Evolutionary conservation across 2,888 invertebrate species (phyloP).

Genomic region (Cheilosia impressa): DNA sequence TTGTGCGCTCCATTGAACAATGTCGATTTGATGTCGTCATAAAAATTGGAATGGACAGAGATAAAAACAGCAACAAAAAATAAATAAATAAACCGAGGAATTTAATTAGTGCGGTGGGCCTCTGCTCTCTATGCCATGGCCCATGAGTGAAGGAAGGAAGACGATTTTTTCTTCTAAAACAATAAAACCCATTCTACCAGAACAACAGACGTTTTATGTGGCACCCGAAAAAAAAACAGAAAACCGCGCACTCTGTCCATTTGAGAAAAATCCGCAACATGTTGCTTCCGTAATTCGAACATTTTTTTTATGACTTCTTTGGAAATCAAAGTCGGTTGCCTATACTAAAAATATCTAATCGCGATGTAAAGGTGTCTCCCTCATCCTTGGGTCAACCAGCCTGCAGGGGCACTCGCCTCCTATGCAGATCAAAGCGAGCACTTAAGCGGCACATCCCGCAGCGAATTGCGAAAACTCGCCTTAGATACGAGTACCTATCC

Average conservation of each 20-base stretch:
- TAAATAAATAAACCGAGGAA: conserved; percentile 1
- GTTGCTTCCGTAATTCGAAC: conserved; percentile 70
- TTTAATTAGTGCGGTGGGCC: conserved; percentile 36
- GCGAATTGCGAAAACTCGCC: conserved; percentile 64
- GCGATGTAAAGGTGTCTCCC: conserved; percentile 20
- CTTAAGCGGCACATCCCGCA: conserved; percentile 31
- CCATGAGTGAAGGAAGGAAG: conserved; percentile 27
- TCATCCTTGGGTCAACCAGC: conserved; percentile 50
- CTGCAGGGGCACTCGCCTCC: neutral
- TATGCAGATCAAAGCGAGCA: conserved; percentile 62
- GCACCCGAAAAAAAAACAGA: neutral
- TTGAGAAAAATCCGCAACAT: conserved; percentile 55
- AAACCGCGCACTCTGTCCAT: neutral
- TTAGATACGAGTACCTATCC: conserved; percentile 24
- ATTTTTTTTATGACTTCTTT: conserved; percentile 54
- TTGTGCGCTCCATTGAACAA: conserved; percentile 66
- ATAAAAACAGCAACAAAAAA: conserved; percentile 17
- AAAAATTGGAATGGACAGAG: conserved; percentile 17
- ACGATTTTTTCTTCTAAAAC: neutral
- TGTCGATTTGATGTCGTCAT: conserved; percentile 36
- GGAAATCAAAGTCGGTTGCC: conserved; percentile 52
- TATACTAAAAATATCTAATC: conserved; percentile 29
- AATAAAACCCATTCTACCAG: conserved; percentile 58
- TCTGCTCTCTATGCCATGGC: neutral
- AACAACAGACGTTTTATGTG: conserved; percentile 20